Conservation (phyloP, 1,140 invertebrate species). For the Pissodes strobi region DNA sequence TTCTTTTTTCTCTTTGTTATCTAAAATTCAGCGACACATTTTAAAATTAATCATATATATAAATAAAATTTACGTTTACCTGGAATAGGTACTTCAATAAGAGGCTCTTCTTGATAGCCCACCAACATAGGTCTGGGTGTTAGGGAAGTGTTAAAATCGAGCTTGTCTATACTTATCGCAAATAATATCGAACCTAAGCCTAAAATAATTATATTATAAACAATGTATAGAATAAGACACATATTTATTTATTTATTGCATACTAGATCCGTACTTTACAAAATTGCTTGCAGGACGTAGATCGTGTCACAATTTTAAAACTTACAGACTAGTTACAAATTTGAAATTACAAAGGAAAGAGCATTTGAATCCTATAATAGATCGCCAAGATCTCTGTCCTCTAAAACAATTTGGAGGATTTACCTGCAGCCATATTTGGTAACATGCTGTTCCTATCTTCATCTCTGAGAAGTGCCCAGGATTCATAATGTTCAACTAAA, state of each 20-base stretch:
- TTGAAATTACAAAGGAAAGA: no score
- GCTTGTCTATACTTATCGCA: constrained; percentile 86
- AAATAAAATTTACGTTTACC: constrained; percentile 33
- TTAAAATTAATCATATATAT: no score
- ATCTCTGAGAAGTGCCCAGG: constrained; percentile 80
- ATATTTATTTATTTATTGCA: no score
- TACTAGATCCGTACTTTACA: no score
- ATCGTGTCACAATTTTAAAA: no score
- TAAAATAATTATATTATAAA: constrained; percentile 55
- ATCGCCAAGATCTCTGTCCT: no score
- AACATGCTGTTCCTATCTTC: constrained; percentile 74
- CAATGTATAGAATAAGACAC: no score
- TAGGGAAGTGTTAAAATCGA: constrained; percentile 69
- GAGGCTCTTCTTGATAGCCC: constrained; percentile 53
- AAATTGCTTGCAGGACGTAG: no score
- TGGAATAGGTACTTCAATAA: constrained; percentile 57
- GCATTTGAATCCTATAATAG: no score
- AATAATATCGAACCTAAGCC: constrained; percentile 86
- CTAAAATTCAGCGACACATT: constrained; percentile 9
- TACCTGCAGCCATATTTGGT: constrained; percentile 82
- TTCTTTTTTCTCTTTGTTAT: constrained; percentile 30
- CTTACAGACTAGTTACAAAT: no score
- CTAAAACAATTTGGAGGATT: no score
- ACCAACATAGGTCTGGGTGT: constrained; percentile 38
- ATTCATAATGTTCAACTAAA: constrained; percentile 78